Evolutionary conservation across 2,113 vertebrate species (phyloP), one percentile per base, ranked within the genome.

Genomic region (Trichechus manatus): DNA sequence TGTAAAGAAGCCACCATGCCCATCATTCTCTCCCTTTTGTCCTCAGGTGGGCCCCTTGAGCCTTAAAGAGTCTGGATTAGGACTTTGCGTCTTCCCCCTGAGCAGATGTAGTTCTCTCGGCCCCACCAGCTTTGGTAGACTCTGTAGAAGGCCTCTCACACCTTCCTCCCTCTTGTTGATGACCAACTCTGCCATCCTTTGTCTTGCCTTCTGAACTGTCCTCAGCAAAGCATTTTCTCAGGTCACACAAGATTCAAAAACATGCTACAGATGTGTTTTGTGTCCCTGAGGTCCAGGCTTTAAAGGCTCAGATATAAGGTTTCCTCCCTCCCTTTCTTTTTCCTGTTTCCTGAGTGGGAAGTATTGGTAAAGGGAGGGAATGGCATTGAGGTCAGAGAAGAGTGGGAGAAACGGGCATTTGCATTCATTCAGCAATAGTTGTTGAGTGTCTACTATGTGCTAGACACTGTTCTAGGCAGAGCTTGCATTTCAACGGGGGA

Each of bases 381-480:
- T 8, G n/a, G n/a, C 29, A 27, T 0, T 59, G 53, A 85, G 15
- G 13, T 72, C 9, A 77, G 39, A 95, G 68, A 78, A 94, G 61
- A 77, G 19, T 74, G 27, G 42, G 13, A 85, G 56, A 83, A 83
- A 17, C 81, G 85, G 81, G 7, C 15, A 44, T 89, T 93, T 93
- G 68, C 14, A 79, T 82, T 89, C 31, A 63, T 81, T 83, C 15
- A 29, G 47, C 80, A 89, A 27, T 92, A 42, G 77, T 82, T 93
- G 61, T 63, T 50, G 64, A 82, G 70, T 81, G 3, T 33, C 68
- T 86, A 0, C 88, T 78, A 0, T 89, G 27, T 90, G 53, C 10
- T 22, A 72, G 77, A 33, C 79, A n/a, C 20, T 85, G 3, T 72
- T 92, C 78, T 87, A 96, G 78, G 36, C 85, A 87, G 47, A 92